Evolutionary conservation across 2,888 invertebrate species (phyloP).

Genomic region (Lepidonotus clava): DNA sequence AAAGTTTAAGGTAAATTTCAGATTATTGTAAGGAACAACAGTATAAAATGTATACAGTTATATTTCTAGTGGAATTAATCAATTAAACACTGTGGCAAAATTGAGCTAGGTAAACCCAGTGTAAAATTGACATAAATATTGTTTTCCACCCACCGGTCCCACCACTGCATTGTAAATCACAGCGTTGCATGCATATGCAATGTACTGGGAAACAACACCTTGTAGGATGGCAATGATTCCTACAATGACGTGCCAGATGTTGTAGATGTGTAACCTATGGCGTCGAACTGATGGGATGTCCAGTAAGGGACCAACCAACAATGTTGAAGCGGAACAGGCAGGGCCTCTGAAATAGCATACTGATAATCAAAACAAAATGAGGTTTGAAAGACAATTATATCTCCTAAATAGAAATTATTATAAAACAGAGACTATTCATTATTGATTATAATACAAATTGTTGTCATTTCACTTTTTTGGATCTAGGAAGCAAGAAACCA

Average conservation of each 20-base stretch:
- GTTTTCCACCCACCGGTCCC: conserved; percentile 16
- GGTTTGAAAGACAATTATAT: no score
- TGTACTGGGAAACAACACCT: background rate
- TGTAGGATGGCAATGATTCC: background rate
- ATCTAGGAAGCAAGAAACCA: no score
- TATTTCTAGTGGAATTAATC: background rate
- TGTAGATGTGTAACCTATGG: background rate
- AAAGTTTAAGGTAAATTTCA: no score
- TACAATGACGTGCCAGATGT: background rate
- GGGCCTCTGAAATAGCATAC: conserved; percentile 5
- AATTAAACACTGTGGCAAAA: background rate
- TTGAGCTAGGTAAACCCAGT: background rate
- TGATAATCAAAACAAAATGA: no score
- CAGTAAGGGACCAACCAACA: background rate
- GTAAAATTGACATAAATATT: background rate
- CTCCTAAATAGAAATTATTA: no score
- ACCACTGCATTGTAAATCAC: background rate
- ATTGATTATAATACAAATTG: no score
- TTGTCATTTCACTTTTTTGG: no score
- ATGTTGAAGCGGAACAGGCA: background rate
- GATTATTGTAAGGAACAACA: no score
- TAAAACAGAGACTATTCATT: no score
- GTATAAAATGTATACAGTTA: no score
- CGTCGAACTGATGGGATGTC: background rate
- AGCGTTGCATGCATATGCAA: background rate